These are phyloP conservation scores for Sphinx pinastri DNA, from an alignment of 2,888 invertebrate species.

Conservation along the genomic window DNA sequence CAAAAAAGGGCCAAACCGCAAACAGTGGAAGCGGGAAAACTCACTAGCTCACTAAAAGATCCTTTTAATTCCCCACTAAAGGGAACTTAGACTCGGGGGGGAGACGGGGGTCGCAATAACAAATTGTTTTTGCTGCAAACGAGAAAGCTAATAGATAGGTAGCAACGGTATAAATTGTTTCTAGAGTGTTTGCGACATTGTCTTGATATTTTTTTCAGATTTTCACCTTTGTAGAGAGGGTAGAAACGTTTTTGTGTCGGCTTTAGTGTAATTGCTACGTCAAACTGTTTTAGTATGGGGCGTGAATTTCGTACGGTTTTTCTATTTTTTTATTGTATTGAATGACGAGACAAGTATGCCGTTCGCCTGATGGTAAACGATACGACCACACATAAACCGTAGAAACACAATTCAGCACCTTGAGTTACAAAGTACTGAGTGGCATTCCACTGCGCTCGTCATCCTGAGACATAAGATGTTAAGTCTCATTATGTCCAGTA, in stretches of 20 bases:
- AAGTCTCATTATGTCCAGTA: too few species aligned
- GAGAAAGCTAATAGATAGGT: slow-evolving; percentile 58
- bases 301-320: background rate
- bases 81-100: slow-evolving; percentile 39
- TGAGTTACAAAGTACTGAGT: too few species aligned
- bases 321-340: too few species aligned
- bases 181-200: slow-evolving; percentile 38
- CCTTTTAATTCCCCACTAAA: slow-evolving; percentile 55
- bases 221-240: slow-evolving; percentile 18
- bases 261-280: background rate
- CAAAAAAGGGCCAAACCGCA: slow-evolving; percentile 29
- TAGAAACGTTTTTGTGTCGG: background rate
- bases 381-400: too few species aligned
- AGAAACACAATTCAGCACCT: too few species aligned
- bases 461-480: too few species aligned
- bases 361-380: too few species aligned
- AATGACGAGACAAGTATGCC: too few species aligned
- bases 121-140: slow-evolving; percentile 61
- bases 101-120: slow-evolving; percentile 52
- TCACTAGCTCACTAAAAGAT: slow-evolving; percentile 25
- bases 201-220: slow-evolving; percentile 20
- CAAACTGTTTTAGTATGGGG: background rate
- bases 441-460: too few species aligned
- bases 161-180: slow-evolving; percentile 41
- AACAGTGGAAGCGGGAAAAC: slow-evolving; percentile 18